These are phyloP conservation scores for Hirudo medicinalis DNA, from an alignment of 1,140 invertebrate genomes.

Conservation along the genomic window DNA sequence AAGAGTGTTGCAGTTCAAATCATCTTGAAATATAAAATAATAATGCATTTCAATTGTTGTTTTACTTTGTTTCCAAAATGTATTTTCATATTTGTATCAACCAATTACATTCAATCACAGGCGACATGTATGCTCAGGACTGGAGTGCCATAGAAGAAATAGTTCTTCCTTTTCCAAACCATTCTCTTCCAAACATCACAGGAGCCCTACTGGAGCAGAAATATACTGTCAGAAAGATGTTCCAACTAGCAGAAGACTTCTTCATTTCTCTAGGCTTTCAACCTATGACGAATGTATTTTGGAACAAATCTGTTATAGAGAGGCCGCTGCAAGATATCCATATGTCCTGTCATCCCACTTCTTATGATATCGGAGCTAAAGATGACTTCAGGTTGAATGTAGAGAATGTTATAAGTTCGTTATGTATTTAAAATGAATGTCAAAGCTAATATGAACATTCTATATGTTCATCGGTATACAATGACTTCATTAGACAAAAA, in stretches of 20 bases:
- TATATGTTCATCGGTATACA: too few relatives aligned
- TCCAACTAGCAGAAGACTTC: constrained; percentile 67
- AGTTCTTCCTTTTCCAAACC: constrained; percentile 34
- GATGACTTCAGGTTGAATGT: constrained; percentile 55
- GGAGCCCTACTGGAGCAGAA: constrained; percentile 53
- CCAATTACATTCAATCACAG: background rate
- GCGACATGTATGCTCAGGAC: constrained; percentile 79
- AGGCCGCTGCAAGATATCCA: constrained; percentile 45
- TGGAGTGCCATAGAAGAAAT: constrained; percentile 55
- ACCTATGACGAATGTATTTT: constrained; percentile 58
- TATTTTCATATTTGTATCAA: background rate
- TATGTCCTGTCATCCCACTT: constrained; percentile 74
- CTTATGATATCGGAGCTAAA: constrained; percentile 80
- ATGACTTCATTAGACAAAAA: too few relatives aligned
- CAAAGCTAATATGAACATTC: too few relatives aligned
- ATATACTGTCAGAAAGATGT: constrained; percentile 57
- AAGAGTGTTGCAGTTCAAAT: too few relatives aligned
- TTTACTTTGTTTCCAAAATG: background rate
- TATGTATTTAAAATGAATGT: too few relatives aligned
- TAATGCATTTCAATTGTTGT: too few relatives aligned
- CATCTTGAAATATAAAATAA: too few relatives aligned
- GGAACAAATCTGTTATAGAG: constrained; percentile 45
- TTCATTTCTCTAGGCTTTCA: constrained; percentile 70
- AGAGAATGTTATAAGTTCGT: too few relatives aligned
- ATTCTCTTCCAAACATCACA: constrained; percentile 16